Evolutionary conservation across 1,140 invertebrate genomes (phyloP).

Genomic region (Zaprionus camerounensis): DNA sequence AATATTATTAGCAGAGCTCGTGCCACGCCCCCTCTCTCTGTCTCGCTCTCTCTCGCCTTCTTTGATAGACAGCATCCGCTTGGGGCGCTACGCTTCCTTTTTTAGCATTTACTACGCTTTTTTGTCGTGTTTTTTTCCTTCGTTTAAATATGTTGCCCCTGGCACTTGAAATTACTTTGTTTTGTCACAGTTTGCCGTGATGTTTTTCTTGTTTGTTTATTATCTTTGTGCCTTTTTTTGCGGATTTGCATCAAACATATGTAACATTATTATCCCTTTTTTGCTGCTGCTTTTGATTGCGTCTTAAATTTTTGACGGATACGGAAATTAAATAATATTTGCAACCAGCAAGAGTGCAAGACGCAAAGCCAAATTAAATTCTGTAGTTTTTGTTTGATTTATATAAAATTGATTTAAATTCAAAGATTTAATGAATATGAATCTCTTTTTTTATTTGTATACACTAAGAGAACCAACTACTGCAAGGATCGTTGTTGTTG

Average conservation of each 20-base stretch:
- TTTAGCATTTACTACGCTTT: constrained; percentile 13
- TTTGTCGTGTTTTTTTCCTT: constrained; percentile 43
- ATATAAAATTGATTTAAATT: neutral
- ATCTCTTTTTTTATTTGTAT: too few species aligned
- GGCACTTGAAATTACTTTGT: constrained; percentile 53
- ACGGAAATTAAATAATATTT: neutral
- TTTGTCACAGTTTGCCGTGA: constrained; percentile 30
- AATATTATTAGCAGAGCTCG: constrained; percentile 73
- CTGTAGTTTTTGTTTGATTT: neutral
- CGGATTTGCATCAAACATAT: constrained; percentile 57
- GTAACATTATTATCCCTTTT: constrained; percentile 68
- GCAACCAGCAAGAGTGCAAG: too few species aligned
- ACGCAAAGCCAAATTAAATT: too few species aligned
- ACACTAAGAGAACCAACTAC: too few species aligned
- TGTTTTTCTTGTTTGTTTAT: constrained; percentile 18
- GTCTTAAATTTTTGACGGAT: constrained; percentile 4
- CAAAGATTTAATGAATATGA: neutral
- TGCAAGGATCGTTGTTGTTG: too few species aligned
- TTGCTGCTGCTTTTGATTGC: constrained; percentile 9
- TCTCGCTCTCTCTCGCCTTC: neutral
- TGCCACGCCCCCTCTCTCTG: constrained; percentile 20
- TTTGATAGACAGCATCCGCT: constrained; percentile 63
- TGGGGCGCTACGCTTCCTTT: constrained; percentile 33
- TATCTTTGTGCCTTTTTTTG: constrained; percentile 28
- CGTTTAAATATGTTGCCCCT: constrained; percentile 67